phyloP scores from a whole-genome alignment of 2,113 vertebrate species.

The Dasyprocta punctata region DNA sequence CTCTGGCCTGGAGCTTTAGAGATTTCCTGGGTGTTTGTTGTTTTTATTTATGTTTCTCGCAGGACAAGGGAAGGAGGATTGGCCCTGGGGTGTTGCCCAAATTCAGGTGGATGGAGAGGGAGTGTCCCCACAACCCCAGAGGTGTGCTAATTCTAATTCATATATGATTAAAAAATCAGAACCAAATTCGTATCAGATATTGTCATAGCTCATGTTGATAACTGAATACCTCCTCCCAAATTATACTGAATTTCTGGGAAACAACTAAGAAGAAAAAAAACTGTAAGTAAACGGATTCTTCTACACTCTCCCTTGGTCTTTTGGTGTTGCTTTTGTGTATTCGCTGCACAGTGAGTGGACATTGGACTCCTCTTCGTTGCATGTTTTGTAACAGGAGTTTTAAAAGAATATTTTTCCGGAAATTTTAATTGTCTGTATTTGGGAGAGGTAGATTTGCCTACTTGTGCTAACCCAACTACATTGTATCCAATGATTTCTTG shows the following conservation, averaged over 20 bases:
- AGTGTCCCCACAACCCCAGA: not conserved
- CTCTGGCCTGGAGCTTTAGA: not conserved
- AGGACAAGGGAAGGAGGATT: not conserved
- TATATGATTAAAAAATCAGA: not conserved
- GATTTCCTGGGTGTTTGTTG: not conserved
- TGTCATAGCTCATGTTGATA: not conserved
- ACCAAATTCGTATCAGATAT: not conserved
- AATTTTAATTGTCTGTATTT: not conserved
- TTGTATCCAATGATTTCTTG: not conserved
- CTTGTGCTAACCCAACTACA: not conserved
- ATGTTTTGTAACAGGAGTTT: not conserved
- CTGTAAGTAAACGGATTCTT: not conserved
- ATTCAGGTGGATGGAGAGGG: not conserved
- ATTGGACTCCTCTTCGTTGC: not conserved
- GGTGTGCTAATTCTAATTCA: not conserved
- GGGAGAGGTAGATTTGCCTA: not conserved
- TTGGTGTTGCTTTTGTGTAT: accelerated
- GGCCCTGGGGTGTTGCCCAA: not conserved
- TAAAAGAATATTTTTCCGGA: not conserved
- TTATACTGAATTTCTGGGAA: not conserved
- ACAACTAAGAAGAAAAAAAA: not conserved
- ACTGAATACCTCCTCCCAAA: not conserved
- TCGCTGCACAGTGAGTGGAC: accelerated
- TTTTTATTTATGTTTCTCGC: not conserved
- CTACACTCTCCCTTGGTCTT: not conserved